Percentiles rank a stretch among this genome's conserved stretches.
phyloP scores from a whole-genome alignment of 2,797 vertebrate species.

The Parauchenoglanis ngamensis region DNA sequence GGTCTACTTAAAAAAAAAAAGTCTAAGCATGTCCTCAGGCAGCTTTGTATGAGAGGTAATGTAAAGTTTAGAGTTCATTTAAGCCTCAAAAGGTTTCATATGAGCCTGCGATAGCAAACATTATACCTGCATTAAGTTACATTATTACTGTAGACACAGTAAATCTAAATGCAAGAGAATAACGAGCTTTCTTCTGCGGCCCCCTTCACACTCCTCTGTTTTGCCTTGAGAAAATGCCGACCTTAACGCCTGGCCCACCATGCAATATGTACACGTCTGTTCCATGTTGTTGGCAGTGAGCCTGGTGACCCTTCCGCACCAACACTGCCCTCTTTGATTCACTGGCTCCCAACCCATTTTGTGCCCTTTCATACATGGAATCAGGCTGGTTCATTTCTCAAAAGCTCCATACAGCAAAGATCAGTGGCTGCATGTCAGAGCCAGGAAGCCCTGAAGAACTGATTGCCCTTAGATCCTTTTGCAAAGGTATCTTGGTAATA shows the following conservation, averaged over 20 bases:
- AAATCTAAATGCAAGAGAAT: slow-evolving; percentile 56
- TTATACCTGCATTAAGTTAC: neutral
- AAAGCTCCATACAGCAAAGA: neutral
- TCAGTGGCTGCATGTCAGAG: neutral
- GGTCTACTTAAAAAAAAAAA: neutral
- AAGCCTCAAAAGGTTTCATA: neutral
- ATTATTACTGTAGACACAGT: neutral
- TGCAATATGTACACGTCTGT: slow-evolving; percentile 48
- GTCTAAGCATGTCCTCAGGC: neutral
- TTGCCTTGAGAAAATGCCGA: slow-evolving; percentile 79
- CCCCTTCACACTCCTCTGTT: slow-evolving; percentile 69
- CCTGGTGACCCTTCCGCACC: slow-evolving; percentile 65
- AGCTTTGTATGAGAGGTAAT: neutral
- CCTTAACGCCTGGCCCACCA: slow-evolving; percentile 68
- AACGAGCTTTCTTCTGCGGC: slow-evolving; percentile 69
- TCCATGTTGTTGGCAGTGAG: slow-evolving; percentile 64
- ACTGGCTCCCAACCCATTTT: slow-evolving; percentile 37
- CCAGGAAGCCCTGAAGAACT: neutral
- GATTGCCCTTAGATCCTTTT: neutral
- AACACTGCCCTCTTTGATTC: slow-evolving; percentile 51
- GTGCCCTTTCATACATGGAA: slow-evolving; percentile 33
- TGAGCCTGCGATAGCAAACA: neutral
- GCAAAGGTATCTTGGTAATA: neutral
- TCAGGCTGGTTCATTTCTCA: slow-evolving; percentile 11
- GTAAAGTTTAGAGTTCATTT: slow-evolving; percentile 11